Evolutionary conservation across 2,113 vertebrate genomes (phyloP).

Genomic region (Hyla sarda): DNA sequence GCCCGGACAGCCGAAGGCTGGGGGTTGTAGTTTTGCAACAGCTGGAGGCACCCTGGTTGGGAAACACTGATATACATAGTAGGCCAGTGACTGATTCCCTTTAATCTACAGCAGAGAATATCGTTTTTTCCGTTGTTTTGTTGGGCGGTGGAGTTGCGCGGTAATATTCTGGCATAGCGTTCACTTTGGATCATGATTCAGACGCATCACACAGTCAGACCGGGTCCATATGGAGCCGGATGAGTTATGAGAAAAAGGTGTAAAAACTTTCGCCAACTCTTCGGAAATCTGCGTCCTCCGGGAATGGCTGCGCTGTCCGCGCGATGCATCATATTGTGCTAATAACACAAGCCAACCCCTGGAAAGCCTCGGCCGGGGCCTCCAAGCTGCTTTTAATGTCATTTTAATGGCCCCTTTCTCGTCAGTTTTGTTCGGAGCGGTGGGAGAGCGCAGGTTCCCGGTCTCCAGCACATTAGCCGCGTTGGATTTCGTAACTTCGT

Average conservation of each 20-base stretch:
- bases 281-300: not conserved
- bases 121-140: not conserved
- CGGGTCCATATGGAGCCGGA: not conserved
- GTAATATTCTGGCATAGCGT: no score
- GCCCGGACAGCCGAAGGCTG: no score
- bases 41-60: no score
- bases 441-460: conserved; percentile 58
- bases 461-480: conserved; percentile 31
- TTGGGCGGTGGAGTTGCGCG: not conserved
- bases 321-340: conserved; percentile 16
- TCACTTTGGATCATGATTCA: not conserved
- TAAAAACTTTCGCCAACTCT: not conserved
- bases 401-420: conserved; percentile 61
- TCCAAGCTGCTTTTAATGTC: conserved; percentile 58
- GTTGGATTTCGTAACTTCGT: conserved; percentile 44
- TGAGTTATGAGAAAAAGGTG: not conserved
- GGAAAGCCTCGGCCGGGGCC: not conserved
- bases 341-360: conserved; percentile 1
- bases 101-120: no score
- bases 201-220: not conserved
- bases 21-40: no score
- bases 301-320: not conserved
- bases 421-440: conserved; percentile 57
- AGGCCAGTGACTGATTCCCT: no score
- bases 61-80: no score